phyloP scores from a whole-genome alignment of 2,113 vertebrate species.

The Protobothrops mucrosquamatus region DNA sequence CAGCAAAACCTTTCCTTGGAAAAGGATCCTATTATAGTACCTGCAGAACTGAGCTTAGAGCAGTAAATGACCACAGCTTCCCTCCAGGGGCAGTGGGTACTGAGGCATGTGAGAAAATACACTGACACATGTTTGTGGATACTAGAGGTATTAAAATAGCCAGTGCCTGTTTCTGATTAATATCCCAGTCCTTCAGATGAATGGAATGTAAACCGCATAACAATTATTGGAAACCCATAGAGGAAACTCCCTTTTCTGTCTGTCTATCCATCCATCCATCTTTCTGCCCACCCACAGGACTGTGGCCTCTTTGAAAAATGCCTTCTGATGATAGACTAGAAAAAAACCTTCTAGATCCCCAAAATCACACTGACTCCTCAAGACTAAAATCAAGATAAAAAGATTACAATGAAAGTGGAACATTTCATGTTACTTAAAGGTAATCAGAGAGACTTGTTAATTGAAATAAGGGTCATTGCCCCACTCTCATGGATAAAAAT shows the following conservation, averaged over 20 bases:
- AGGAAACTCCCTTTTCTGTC: constrained; percentile 71
- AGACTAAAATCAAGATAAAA: constrained; percentile 47
- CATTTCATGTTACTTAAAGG: constrained; percentile 52
- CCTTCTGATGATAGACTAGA: constrained; percentile 45
- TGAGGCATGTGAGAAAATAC: constrained; percentile 40
- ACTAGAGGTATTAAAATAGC: constrained; percentile 55
- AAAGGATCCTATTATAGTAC: constrained; percentile 28
- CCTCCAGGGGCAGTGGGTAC: constrained; percentile 41
- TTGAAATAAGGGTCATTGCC: constrained; percentile 51
- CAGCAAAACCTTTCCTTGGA: constrained; percentile 43
- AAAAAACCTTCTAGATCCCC: constrained; percentile 40
- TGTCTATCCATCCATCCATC: constrained; percentile 57
- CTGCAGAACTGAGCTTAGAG: constrained; percentile 15
- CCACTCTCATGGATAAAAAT: constrained; percentile 40
- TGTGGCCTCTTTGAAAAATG: constrained; percentile 49
- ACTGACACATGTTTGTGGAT: constrained; percentile 40
- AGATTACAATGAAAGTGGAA: constrained; percentile 46
- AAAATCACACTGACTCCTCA: constrained; percentile 28
- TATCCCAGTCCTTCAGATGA: constrained; percentile 59
- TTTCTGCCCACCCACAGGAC: constrained; percentile 57
- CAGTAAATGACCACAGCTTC: constrained; percentile 46
- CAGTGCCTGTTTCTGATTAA: constrained; percentile 65
- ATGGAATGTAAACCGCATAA: constrained; percentile 69
- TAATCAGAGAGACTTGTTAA: constrained; percentile 26
- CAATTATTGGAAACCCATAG: constrained; percentile 66